Conservation (phyloP, 2,888 invertebrate species). For the Heterodera filipjevi region DNA sequence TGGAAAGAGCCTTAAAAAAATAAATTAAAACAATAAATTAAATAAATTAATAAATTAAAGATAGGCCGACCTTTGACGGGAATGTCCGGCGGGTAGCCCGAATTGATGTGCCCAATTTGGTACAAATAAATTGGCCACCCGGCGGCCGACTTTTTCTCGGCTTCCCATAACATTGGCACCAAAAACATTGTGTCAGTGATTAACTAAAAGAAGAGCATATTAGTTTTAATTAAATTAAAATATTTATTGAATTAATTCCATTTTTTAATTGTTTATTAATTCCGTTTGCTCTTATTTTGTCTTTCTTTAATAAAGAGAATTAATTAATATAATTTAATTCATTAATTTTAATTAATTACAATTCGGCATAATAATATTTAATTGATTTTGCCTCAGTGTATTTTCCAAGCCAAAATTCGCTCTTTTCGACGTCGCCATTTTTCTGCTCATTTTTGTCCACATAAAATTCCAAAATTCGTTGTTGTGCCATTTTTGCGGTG, state of each 20-base stretch:
- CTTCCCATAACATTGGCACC: slow-evolving; percentile 41
- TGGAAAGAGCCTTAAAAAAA: slow-evolving; percentile 35
- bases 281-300: too few species aligned
- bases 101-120: slow-evolving; percentile 37
- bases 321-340: neutral
- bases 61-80: slow-evolving; percentile 37
- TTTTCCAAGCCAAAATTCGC: neutral
- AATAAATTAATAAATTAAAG: neutral
- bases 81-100: slow-evolving; percentile 33
- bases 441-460: slow-evolving; percentile 16
- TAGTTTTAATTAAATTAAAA: neutral
- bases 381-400: neutral
- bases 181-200: slow-evolving; percentile 43
- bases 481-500: slow-evolving; percentile 33
- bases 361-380: neutral
- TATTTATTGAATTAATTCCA: neutral
- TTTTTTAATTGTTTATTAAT: too few species aligned
- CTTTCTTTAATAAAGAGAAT: too few species aligned
- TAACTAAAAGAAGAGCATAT: slow-evolving; percentile 34
- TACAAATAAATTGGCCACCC: slow-evolving; percentile 44
- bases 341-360: too few species aligned
- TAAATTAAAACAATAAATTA: slow-evolving; percentile 9
- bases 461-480: slow-evolving; percentile 41
- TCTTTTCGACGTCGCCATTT: neutral
- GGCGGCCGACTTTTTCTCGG: slow-evolving; percentile 34